Base-by-base conservation (phyloP, 2,888 invertebrate genomes). In the Homarus gammarus region DNA sequence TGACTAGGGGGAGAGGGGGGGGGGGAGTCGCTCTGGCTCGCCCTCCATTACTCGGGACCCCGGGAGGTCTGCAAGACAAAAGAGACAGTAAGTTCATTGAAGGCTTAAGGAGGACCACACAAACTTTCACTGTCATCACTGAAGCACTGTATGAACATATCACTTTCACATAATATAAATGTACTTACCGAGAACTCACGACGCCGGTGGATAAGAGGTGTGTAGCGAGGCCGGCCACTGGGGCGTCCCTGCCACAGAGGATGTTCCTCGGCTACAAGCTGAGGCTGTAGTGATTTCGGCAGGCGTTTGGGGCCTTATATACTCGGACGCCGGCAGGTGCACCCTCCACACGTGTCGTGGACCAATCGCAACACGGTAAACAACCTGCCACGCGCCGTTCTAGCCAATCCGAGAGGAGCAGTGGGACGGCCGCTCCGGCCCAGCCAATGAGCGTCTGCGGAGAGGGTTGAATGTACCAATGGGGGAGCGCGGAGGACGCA, bases 361-460 rank as follows among this genome's bases (percentile, higher is more conserved):
- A 51, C 87, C 87, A 87, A 87, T 87, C 87, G 44, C 31, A 72
- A 51, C 40, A 40, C 87, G 51, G 79, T 87, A 87, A 87, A 87
- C 87, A 87, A 87, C 87, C 87, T 87, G 87, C 87, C 84, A 84
- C 84, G 84, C 84, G 84, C 77, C 84, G 77, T 78, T 61, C n/a
- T 70, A 70, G 70, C 87, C 87, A 87, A 87, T 40, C 51, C 56
- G 81, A 8, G 78, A 40, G 70, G 22, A 38, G 87, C 72, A 72
- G 87, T 36, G 81, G 87, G 87, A 40, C 78, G 22, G 70, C 38
- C 81, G 79, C 81, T 33, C 79, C 78, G 40, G 68, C 44, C 36
- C 36, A 27, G 36, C 86, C 87, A 87, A 81, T 87, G 72, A 61
- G 51, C 49, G 70, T 10, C 72, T 61, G 49, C 36, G 44, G 49